Percentiles rank a stretch among this genome's conserved stretches.
phyloP scores from a whole-genome alignment of 2,888 invertebrate genomes.

The Herminia tarsipennalis region DNA sequence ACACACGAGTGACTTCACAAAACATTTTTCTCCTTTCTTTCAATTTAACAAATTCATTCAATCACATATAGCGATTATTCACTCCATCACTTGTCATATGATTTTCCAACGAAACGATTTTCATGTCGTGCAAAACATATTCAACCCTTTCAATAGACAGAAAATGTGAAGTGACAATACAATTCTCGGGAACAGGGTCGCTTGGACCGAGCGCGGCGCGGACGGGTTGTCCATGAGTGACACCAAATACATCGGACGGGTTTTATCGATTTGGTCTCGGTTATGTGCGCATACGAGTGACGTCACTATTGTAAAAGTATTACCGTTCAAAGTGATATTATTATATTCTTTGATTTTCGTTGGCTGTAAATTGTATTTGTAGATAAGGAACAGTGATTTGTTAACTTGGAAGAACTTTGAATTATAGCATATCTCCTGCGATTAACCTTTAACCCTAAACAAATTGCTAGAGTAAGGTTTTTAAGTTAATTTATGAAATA shows the following conservation, averaged over 20 bases:
- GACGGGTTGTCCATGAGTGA: slow-evolving; percentile 34
- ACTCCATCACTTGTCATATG: slow-evolving; percentile 25
- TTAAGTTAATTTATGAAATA: too few species aligned
- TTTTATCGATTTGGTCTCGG: slow-evolving; percentile 30
- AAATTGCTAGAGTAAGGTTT: too few species aligned
- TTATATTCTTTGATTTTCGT: too few species aligned
- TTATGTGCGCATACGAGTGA: slow-evolving; percentile 12
- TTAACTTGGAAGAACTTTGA: too few species aligned
- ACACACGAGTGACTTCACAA: neutral
- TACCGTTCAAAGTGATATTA: too few species aligned
- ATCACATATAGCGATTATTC: slow-evolving; percentile 38
- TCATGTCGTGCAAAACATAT: slow-evolving; percentile 44
- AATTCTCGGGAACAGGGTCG: slow-evolving; percentile 44
- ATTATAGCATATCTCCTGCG: too few species aligned
- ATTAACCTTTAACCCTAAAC: too few species aligned
- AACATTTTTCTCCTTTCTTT: slow-evolving; percentile 6
- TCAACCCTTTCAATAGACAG: slow-evolving; percentile 44
- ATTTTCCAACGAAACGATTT: slow-evolving; percentile 40
- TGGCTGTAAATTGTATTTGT: too few species aligned
- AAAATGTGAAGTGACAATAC: slow-evolving; percentile 50
- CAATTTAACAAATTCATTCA: slow-evolving; percentile 13
- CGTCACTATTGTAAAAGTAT: slow-evolving; percentile 15
- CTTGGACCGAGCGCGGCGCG: slow-evolving; percentile 17
- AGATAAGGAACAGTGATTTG: too few species aligned
- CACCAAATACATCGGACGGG: slow-evolving; percentile 30